Percentiles rank a stretch among this genome's conserved stretches.
Conservation (phyloP, 2,113 vertebrate genomes). For the Taxidea taxus region DNA sequence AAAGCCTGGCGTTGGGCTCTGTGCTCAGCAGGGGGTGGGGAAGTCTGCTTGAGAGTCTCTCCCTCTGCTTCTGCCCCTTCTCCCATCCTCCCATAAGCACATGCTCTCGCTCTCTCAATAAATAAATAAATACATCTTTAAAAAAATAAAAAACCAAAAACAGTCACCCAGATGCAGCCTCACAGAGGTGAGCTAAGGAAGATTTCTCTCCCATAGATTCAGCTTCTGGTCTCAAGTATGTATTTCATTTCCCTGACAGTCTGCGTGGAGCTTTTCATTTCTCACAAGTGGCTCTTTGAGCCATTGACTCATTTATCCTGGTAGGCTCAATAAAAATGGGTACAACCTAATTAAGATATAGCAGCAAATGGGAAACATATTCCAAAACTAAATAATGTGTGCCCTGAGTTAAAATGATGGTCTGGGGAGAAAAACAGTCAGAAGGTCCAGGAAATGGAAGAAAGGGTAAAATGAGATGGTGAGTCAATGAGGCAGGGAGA, state of each 20-base stretch:
- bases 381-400: conserved; percentile 20
- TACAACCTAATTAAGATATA: not conserved
- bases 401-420: conserved; percentile 8
- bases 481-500: conserved; percentile 24
- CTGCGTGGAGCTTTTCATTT: not conserved
- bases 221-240: not conserved
- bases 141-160: not conserved
- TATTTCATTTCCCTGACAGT: not conserved
- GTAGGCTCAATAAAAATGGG: conserved; percentile 26
- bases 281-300: not conserved
- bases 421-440: not conserved
- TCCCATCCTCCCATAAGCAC: not conserved
- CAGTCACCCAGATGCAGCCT: not conserved
- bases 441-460: conserved; percentile 20
- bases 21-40: fast-evolving
- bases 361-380: not conserved
- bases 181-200: not conserved
- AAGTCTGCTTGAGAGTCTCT: not conserved
- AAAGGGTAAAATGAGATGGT: conserved; percentile 30
- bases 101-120: not conserved
- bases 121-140: not conserved
- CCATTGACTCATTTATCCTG: not conserved
- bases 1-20: not conserved
- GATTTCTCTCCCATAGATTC: not conserved
- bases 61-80: not conserved